Evolutionary conservation across 2,888 invertebrate species (phyloP).

Genomic region (Drosophila vallismaia): DNA sequence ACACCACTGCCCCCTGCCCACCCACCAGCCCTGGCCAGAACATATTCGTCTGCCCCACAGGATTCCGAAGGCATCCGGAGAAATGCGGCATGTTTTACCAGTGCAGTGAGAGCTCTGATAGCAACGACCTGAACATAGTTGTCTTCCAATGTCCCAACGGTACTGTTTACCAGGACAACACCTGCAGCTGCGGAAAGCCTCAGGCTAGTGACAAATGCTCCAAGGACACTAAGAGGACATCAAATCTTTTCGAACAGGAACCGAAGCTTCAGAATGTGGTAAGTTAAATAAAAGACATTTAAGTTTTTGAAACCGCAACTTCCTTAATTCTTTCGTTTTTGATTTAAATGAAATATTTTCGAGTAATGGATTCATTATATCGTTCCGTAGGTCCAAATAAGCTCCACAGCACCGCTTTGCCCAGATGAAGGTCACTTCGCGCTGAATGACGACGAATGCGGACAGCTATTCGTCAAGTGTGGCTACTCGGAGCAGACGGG

Average conservation of each 20-base stretch:
- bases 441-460: slow-evolving; percentile 88
- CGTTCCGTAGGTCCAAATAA: slow-evolving; percentile 87
- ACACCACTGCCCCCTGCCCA: slow-evolving; percentile 64
- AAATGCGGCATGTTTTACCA: slow-evolving; percentile 94
- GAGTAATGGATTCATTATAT: background rate
- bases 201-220: slow-evolving; percentile 83
- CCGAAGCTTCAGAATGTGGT: slow-evolving; percentile 74
- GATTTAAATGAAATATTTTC: too few relatives aligned
- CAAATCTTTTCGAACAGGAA: slow-evolving; percentile 64
- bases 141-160: slow-evolving; percentile 91
- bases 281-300: slow-evolving; percentile 23
- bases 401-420: slow-evolving; percentile 86
- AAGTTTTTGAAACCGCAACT: too few relatives aligned
- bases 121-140: slow-evolving; percentile 89
- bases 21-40: slow-evolving; percentile 87
- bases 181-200: slow-evolving; percentile 89
- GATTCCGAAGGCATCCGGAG: slow-evolving; percentile 92
- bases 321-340: too few relatives aligned
- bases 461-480: slow-evolving; percentile 90
- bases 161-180: slow-evolving; percentile 90
- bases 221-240: slow-evolving; percentile 54
- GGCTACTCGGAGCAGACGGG: slow-evolving; percentile 84
- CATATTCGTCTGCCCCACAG: slow-evolving; percentile 91
- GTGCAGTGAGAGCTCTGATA: slow-evolving; percentile 88
- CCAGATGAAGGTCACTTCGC: slow-evolving; percentile 89